phyloP scores from a whole-genome alignment of 1,140 invertebrate species.

The Drosophila watanabei region DNA sequence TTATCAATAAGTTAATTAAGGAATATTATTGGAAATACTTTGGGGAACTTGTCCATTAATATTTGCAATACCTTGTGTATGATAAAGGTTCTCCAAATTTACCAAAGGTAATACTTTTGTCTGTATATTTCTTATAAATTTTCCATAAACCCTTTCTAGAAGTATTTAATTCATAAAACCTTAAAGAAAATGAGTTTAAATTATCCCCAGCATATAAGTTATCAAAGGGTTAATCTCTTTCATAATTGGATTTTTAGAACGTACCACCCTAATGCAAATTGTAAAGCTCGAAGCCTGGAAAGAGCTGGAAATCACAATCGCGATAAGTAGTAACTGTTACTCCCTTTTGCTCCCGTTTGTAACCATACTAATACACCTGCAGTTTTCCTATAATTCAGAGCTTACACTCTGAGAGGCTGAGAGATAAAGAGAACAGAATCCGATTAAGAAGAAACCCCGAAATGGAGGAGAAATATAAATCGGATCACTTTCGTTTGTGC shows the following conservation, averaged over 20 bases:
- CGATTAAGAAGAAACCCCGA: neutral
- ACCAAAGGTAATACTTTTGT: neutral
- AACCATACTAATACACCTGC: neutral
- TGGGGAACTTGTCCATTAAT: neutral
- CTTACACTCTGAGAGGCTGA: no score
- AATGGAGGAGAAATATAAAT: neutral
- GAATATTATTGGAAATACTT: neutral
- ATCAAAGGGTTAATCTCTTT: no score
- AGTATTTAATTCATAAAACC: neutral
- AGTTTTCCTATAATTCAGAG: slow-evolving; percentile 5
- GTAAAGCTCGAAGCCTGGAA: neutral
- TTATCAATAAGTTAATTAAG: neutral
- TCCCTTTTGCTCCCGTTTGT: neutral
- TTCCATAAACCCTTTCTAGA: neutral
- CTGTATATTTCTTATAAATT: neutral
- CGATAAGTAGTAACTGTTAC: neutral
- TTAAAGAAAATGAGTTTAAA: no score
- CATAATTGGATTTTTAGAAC: fast-evolving
- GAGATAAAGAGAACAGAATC: neutral
- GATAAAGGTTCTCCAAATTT: neutral
- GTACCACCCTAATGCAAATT: neutral
- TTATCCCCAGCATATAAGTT: no score
- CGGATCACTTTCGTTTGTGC: slow-evolving; percentile 63
- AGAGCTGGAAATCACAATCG: neutral
- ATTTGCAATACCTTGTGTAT: neutral